These are phyloP conservation scores for Rhinella marina DNA, from an alignment of 2,797 vertebrate genomes.

Conservation along the genomic window DNA sequence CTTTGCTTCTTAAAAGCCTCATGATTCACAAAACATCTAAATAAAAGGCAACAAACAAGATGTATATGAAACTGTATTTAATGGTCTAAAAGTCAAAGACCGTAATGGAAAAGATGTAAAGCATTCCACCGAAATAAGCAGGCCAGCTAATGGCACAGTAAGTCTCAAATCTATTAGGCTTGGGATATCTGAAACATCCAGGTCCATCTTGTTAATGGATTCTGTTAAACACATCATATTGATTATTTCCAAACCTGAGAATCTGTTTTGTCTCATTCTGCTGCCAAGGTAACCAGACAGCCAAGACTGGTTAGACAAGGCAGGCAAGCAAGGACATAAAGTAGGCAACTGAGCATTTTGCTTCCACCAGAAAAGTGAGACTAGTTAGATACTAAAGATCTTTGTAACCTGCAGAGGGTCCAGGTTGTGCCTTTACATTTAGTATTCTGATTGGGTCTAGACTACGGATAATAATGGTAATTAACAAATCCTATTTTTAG, in stretches of 20 bases:
- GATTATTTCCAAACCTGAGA: not conserved
- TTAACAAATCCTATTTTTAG: no score
- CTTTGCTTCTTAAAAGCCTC: not conserved
- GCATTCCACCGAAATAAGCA: not conserved
- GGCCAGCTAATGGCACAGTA: constrained; percentile 5
- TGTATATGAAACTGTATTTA: not conserved
- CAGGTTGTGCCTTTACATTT: not conserved
- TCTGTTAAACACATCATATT: constrained; percentile 1
- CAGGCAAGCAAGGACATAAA: not conserved
- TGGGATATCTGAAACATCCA: not conserved
- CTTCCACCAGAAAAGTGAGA: not conserved
- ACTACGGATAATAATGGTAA: not conserved
- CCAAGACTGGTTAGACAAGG: not conserved
- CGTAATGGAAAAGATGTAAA: not conserved
- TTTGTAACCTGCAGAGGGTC: not conserved
- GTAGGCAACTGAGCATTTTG: not conserved
- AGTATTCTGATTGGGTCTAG: not conserved
- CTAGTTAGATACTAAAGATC: not conserved
- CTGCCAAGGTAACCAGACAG: not conserved
- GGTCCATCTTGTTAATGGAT: constrained; percentile 13
- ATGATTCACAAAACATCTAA: not conserved
- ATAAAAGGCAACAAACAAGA: not conserved
- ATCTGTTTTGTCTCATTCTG: not conserved
- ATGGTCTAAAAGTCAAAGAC: not conserved
- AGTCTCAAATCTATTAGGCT: not conserved